phyloP scores from a whole-genome alignment of 1,140 invertebrate genomes.

The Neuroterus valhalla region DNA sequence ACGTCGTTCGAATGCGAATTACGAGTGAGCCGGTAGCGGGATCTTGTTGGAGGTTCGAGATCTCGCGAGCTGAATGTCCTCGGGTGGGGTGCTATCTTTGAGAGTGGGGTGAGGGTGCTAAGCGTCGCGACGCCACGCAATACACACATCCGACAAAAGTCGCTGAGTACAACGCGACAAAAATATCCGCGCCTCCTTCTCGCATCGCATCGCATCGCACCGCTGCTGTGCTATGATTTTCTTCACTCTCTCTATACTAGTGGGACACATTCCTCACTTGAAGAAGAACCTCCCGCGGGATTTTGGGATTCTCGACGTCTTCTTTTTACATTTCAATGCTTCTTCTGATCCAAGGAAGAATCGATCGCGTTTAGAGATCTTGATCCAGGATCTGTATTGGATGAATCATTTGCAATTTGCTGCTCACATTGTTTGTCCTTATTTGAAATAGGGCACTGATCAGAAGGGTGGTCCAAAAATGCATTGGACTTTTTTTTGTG shows the following conservation, averaged over 20 bases:
- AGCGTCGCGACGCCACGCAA: conserved; percentile 59
- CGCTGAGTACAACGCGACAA: conserved; percentile 36
- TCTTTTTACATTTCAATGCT: too few species aligned
- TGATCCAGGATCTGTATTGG: too few species aligned
- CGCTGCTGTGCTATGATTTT: neutral
- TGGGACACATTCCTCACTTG: neutral
- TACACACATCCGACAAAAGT: conserved; percentile 23
- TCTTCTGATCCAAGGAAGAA: neutral
- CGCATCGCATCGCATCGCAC: neutral
- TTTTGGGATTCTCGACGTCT: neutral
- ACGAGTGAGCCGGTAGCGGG: conserved; percentile 76
- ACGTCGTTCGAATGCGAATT: conserved; percentile 92
- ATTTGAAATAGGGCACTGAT: too few species aligned
- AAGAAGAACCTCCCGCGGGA: neutral
- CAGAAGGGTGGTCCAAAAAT: too few species aligned
- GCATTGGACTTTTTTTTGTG: too few species aligned
- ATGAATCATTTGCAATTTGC: too few species aligned
- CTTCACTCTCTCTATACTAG: conserved; percentile 38
- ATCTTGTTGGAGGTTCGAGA: conserved; percentile 58
- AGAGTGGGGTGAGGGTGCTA: conserved; percentile 61
- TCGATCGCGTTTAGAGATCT: too few species aligned
- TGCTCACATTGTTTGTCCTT: too few species aligned
- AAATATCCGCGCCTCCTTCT: conserved; percentile 52
- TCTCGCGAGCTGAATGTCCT: conserved; percentile 46
- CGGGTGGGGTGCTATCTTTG: conserved; percentile 38